Evolutionary conservation across 2,888 invertebrate genomes (phyloP).

Genomic region (Bimastos eiseni): DNA sequence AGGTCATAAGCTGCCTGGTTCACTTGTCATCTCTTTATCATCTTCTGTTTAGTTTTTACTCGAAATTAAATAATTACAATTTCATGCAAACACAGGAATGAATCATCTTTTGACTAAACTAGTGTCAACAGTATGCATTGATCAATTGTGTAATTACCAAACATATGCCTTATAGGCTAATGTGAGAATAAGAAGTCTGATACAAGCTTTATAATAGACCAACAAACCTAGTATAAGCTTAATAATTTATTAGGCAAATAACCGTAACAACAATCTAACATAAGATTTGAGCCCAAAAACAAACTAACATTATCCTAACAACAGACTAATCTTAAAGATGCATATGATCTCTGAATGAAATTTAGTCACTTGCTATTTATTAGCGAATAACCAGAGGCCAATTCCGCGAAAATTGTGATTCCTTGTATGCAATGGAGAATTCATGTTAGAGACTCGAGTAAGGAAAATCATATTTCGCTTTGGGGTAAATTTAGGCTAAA

Average conservation of each 20-base stretch:
- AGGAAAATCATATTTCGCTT: not conserved
- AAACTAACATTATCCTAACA: not conserved
- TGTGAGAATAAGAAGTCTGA: not conserved
- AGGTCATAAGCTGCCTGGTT: not conserved
- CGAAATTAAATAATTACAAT: not conserved
- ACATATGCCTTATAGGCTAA: too few species aligned
- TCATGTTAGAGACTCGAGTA: not conserved
- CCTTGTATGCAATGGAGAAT: conserved; percentile 5
- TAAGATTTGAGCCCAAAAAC: not conserved
- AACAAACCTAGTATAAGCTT: not conserved
- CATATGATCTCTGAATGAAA: not conserved
- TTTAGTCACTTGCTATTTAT: not conserved
- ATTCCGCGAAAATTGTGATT: not conserved
- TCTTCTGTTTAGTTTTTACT: not conserved
- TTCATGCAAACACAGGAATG: not conserved
- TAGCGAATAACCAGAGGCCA: not conserved
- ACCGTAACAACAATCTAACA: not conserved
- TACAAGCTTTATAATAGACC: not conserved
- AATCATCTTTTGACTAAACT: not conserved
- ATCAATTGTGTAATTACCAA: not conserved
- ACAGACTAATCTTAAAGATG: not conserved
- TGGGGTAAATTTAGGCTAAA: not conserved
- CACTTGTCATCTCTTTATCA: not conserved
- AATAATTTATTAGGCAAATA: not conserved
- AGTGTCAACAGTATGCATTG: not conserved